Base-by-base conservation (phyloP, 2,797 vertebrate genomes). In the Jordanella pulchra region DNA sequence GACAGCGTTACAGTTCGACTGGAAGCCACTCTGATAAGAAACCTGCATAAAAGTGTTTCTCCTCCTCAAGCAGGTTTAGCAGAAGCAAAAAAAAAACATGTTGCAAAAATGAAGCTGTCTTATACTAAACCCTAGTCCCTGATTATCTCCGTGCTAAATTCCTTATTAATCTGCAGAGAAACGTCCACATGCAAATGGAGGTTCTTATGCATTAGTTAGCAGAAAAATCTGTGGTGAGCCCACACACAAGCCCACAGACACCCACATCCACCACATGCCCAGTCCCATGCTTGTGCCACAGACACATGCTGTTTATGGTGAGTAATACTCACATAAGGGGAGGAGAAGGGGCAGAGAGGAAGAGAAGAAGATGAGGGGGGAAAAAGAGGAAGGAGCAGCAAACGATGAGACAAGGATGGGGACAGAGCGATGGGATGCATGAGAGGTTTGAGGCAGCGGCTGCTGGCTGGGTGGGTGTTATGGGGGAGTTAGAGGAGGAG, bases 241-340 rank as follows among this genome's bases (percentile, higher is more conserved):
- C 5, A 75, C 77, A 80, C 73, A 72, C 54, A 42, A 78, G 74
- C 72, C 77, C 71, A 68, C 63, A 48, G 70, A 86, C 84, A 76
- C 83, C 78, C 86, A 88, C 82, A 89, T 67, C 77, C 67, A 74
- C 69, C 75, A 77, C 90, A 90, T 84, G 86, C 86, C 68, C 71
- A 65, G 67, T 23, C 27, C 60, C 87, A 90, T 87, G 87, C 89
- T 81, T 78, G 77, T 84, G 80, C 85, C 79, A 87, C 81, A 86
- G 67, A 90, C 75, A 77, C 91, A 93, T 90, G 88, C 90, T 79
- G 83, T 64, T 73, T 65, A 84, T 76, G 78, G 86, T 81, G 78
- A 85, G 65, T 84, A 79, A 93, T 93, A 93, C 93, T 93, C 92
- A 94, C 92, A 92, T 84, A 84, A 77, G 84, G 75, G 82, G 78